Evolutionary conservation across 2,888 invertebrate genomes (phyloP).

Genomic region (Cybosia mesomella): DNA sequence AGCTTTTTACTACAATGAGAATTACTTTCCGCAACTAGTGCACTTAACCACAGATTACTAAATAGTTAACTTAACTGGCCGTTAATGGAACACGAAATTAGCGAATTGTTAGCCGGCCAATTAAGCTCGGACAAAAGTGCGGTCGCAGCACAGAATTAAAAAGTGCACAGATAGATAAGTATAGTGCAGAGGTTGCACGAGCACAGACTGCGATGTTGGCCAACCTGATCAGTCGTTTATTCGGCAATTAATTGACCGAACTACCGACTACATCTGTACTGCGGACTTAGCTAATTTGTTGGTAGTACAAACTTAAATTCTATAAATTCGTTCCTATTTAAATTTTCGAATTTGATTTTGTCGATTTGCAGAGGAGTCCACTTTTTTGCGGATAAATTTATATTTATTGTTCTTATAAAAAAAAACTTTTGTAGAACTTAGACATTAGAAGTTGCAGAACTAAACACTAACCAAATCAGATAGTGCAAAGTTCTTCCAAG

Average conservation of each 20-base stretch:
- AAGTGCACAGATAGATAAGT: too few species aligned
- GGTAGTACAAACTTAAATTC: too few species aligned
- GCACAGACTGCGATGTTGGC: not conserved
- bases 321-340: not conserved
- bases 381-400: too few species aligned
- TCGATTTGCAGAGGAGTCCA: too few species aligned
- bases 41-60: not conserved
- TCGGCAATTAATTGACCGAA: not conserved
- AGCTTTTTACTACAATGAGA: not conserved
- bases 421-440: too few species aligned
- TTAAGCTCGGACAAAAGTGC: slow-evolving; percentile 12
- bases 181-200: not conserved
- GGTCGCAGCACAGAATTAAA: too few species aligned
- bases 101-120: slow-evolving; percentile 10
- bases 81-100: not conserved
- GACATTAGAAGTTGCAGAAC: too few species aligned
- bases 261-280: not conserved
- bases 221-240: not conserved
- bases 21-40: not conserved
- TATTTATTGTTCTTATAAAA: too few species aligned
- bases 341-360: too few species aligned
- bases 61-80: too few species aligned
- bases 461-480: too few species aligned
- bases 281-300: not conserved
- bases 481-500: too few species aligned